These are phyloP conservation scores for Epinephelus lanceolatus DNA, from an alignment of 2,113 vertebrate genomes.

Conservation along the genomic window DNA sequence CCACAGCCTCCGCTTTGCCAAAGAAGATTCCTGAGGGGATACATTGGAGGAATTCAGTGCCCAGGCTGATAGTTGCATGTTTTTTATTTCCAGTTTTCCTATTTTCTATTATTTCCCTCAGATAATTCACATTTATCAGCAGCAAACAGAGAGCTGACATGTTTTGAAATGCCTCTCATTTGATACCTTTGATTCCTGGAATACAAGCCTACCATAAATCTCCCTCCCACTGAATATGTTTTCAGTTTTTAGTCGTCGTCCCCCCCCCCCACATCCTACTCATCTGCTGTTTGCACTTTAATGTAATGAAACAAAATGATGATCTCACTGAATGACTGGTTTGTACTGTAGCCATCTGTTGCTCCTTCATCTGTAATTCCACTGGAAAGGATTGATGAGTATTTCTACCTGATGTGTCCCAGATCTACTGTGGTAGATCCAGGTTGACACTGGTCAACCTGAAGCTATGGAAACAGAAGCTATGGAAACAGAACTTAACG, in stretches of 20 bases:
- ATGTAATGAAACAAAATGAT: constrained; percentile 63
- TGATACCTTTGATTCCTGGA: constrained; percentile 57
- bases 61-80: constrained; percentile 35
- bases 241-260: constrained; percentile 13
- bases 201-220: constrained; percentile 39
- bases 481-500: no score
- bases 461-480: no score
- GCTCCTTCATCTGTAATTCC: constrained; percentile 50
- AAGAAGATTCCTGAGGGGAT: constrained; percentile 43
- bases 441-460: background rate
- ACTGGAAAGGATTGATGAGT: constrained; percentile 40
- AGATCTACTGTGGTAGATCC: constrained; percentile 6
- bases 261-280: background rate
- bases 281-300: constrained; percentile 49
- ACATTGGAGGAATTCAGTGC: constrained; percentile 43
- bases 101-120: constrained; percentile 38
- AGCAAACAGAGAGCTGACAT: constrained; percentile 37
- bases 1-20: constrained; percentile 26
- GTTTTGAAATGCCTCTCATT: constrained; percentile 49
- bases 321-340: constrained; percentile 36
- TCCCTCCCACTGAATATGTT: constrained; percentile 31
- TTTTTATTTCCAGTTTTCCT: constrained; percentile 34
- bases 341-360: constrained; percentile 59
- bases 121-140: constrained; percentile 57
- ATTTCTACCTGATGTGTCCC: constrained; percentile 22